A percentile compares a stretch with the other conserved stretches of the same genome.
phyloP scores from a whole-genome alignment of 2,113 vertebrate species.

The Ciconia stormi region DNA sequence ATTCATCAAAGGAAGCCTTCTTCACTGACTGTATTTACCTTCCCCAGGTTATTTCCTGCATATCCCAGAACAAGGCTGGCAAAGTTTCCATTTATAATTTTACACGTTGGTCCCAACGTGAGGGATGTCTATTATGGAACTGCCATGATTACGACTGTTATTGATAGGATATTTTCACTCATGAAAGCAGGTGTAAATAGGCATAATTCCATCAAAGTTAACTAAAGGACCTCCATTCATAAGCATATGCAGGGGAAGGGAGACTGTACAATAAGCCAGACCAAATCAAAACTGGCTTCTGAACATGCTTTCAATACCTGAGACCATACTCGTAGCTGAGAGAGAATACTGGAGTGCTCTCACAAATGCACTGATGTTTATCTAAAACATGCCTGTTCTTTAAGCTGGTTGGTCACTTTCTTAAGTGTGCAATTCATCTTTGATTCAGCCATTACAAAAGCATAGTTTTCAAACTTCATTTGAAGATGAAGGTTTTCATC shows the following conservation, averaged over 20 bases:
- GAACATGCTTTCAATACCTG: background rate
- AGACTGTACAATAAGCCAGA: background rate
- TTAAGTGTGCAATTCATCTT: background rate
- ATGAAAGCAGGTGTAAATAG: background rate
- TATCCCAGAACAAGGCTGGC: background rate
- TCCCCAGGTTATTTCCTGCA: background rate
- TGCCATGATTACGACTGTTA: background rate
- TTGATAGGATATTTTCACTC: background rate
- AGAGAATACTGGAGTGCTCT: background rate
- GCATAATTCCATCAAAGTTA: background rate
- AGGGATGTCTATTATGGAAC: background rate
- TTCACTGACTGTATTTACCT: background rate
- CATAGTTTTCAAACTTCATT: background rate
- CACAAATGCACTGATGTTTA: background rate
- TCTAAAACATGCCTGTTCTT: background rate
- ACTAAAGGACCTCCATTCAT: background rate
- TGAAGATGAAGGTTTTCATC: background rate
- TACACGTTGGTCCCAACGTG: background rate
- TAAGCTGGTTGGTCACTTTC: background rate
- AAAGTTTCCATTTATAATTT: background rate
- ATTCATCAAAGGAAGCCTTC: background rate
- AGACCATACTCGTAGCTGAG: background rate
- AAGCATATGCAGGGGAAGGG: background rate
- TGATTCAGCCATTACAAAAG: background rate
- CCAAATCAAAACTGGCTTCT: background rate